Evolutionary conservation across 2,797 vertebrate genomes (phyloP).

Genomic region (Ceryle rudis): DNA sequence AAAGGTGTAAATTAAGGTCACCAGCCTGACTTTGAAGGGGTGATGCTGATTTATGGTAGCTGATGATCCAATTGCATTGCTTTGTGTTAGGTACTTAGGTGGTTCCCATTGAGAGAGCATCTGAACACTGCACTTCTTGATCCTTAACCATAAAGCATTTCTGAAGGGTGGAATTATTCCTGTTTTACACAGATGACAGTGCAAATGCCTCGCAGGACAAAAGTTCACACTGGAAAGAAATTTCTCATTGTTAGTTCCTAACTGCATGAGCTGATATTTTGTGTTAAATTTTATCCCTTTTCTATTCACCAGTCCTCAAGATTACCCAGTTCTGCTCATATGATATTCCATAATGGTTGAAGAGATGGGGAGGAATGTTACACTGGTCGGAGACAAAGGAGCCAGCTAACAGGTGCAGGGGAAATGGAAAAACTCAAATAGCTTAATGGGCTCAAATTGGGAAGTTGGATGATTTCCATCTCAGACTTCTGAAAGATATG

Average conservation of each 20-base stretch:
- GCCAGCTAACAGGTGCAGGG: neutral
- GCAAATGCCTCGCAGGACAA: neutral
- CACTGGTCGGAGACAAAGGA: neutral
- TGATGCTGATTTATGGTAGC: neutral
- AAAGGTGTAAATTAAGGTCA: neutral
- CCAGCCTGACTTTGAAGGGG: neutral
- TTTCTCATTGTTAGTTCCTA: neutral
- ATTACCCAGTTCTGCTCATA: neutral
- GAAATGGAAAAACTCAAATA: constrained; percentile 39
- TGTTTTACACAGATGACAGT: neutral
- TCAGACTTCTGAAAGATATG: constrained; percentile 18
- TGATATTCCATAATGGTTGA: neutral
- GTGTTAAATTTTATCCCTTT: neutral
- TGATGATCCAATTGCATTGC: neutral
- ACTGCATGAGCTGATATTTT: neutral
- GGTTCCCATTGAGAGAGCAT: neutral
- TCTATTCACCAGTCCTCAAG: neutral
- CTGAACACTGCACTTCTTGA: neutral
- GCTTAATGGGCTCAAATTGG: constrained; percentile 50
- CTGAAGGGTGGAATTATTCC: neutral
- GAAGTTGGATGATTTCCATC: constrained; percentile 60
- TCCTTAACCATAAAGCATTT: neutral
- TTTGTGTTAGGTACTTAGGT: neutral
- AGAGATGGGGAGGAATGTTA: neutral
- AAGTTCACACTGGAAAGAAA: neutral